phyloP scores from a whole-genome alignment of 2,888 invertebrate genomes.

The Lochmaea capreae region DNA sequence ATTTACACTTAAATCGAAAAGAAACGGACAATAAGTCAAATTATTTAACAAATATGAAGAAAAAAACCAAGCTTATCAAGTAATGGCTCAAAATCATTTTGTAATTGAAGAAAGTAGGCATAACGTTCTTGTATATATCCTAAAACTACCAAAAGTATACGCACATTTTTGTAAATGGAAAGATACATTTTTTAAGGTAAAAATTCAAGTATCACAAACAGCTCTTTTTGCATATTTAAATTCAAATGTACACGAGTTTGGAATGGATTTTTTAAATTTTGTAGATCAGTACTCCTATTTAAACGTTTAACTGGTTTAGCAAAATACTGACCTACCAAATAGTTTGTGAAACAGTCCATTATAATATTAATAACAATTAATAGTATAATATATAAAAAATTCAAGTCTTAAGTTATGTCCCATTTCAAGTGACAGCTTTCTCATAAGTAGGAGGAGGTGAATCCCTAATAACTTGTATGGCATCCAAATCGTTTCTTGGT shows the following conservation, averaged over 20 bases:
- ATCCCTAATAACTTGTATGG: constrained; percentile 64
- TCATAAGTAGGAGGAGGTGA: constrained; percentile 81
- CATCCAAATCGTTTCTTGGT: constrained; percentile 67
- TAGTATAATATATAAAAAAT: not conserved
- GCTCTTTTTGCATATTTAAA: constrained; percentile 8
- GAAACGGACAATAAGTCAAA: no score
- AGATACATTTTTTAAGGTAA: constrained; percentile 12
- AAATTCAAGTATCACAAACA: constrained; percentile 25
- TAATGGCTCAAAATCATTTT: no score
- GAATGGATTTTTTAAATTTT: constrained; percentile 6
- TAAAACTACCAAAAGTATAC: constrained; percentile 7
- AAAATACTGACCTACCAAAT: not conserved
- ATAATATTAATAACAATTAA: constrained; percentile 3
- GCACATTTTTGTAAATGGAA: constrained; percentile 16
- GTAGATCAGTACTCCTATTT: not conserved
- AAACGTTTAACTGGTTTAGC: not conserved
- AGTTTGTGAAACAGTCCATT: constrained; percentile 3
- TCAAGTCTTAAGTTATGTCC: constrained; percentile 1
- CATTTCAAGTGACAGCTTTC: constrained; percentile 75
- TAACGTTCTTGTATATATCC: not conserved
- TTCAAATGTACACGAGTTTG: not conserved
- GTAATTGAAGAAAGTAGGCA: not conserved
- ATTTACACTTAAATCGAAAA: no score
- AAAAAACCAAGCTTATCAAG: no score
- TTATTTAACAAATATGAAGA: no score